Percentiles rank a stretch among this genome's conserved stretches.
Conservation (phyloP, 2,797 vertebrate genomes). For the Premnoplex brunnescens region DNA sequence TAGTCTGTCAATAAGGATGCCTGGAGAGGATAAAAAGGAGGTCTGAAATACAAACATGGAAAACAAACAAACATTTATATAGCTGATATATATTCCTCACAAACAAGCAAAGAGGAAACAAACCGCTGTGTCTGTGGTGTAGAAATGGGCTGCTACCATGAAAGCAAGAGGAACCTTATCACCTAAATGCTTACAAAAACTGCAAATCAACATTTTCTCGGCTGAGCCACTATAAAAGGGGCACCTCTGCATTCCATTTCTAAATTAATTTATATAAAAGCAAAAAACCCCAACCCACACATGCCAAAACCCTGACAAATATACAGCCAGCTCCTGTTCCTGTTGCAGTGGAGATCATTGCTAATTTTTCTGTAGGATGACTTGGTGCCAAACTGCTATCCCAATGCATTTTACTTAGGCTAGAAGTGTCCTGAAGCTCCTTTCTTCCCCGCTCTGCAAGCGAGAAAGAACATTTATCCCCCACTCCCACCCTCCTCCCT, state of each 20-base stretch:
- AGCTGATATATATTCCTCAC: not conserved
- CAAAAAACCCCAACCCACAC: not conserved
- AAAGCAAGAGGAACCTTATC: not conserved
- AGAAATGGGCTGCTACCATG: not conserved
- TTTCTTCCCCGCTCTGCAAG: not conserved
- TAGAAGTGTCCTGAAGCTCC: not conserved
- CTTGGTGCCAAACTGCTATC: constrained; percentile 15
- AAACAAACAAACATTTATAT: not conserved
- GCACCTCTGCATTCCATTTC: constrained; percentile 36
- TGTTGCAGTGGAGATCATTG: not conserved
- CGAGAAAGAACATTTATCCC: not conserved
- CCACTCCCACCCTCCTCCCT: not conserved
- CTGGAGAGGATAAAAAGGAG: not conserved
- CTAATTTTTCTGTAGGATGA: constrained; percentile 36
- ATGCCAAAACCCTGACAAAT: constrained; percentile 43
- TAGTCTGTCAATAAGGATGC: constrained; percentile 1
- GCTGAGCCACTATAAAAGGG: not conserved
- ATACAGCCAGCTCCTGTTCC: not conserved
- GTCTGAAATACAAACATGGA: not conserved
- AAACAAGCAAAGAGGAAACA: not conserved
- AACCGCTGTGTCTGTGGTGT: not conserved
- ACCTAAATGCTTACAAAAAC: not conserved
- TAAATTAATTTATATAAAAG: constrained; percentile 56
- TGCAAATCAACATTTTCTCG: not conserved
- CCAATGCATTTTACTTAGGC: not conserved